These are phyloP conservation scores for Pogonomyrmex californicus DNA, from an alignment of 1,140 invertebrate species.

Conservation along the genomic window DNA sequence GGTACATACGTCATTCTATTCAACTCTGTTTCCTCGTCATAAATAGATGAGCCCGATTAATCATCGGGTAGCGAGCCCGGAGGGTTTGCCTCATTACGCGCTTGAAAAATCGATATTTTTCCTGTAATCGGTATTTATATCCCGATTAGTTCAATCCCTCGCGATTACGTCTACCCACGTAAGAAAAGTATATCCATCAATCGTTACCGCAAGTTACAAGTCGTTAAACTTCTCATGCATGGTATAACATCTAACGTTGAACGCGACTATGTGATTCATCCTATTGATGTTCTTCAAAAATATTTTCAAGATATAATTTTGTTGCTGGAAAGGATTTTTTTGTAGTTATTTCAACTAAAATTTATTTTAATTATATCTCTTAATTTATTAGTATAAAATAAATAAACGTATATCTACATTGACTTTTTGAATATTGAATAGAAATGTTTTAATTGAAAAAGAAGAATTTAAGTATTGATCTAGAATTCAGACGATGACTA, in stretches of 20 bases:
- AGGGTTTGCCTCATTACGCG: conserved; percentile 31
- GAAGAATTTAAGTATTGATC: neutral
- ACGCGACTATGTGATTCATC: neutral
- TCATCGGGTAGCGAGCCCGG: conserved; percentile 10
- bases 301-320: neutral
- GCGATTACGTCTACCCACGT: neutral
- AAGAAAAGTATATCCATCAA: conserved; percentile 19
- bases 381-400: neutral
- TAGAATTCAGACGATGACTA: neutral
- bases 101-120: conserved; percentile 57
- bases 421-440: neutral
- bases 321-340: neutral
- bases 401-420: neutral
- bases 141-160: conserved; percentile 21
- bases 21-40: conserved; percentile 34
- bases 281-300: neutral
- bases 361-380: conserved; percentile 1
- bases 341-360: neutral
- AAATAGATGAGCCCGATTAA: conserved; percentile 57
- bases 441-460: neutral
- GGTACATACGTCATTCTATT: conserved; percentile 41
- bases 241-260: neutral
- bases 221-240: conserved; percentile 10
- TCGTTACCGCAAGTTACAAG: conserved; percentile 6
- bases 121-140: conserved; percentile 21